Evolutionary conservation across 1,140 invertebrate genomes (phyloP).

Genomic region (Homalodisca vitripennis): DNA sequence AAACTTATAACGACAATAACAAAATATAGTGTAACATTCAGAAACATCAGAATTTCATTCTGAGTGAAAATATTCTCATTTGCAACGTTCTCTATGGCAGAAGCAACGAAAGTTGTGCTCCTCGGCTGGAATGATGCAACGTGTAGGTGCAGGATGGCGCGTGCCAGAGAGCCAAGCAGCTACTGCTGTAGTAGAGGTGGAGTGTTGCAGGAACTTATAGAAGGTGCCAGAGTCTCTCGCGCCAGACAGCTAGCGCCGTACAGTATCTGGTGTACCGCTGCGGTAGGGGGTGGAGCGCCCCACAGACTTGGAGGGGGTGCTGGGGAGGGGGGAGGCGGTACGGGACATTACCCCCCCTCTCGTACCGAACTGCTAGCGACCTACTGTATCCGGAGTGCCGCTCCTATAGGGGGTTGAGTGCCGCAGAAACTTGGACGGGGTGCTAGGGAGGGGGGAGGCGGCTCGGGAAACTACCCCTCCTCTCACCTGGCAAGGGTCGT

Average conservation of each 20-base stretch:
- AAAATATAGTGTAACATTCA: too few species aligned
- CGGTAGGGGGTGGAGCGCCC: neutral
- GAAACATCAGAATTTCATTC: too few species aligned
- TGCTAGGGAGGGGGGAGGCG: slow-evolving; percentile 31
- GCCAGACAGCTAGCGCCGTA: neutral
- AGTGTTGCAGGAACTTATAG: neutral
- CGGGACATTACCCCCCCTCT: neutral
- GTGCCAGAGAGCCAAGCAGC: too few species aligned
- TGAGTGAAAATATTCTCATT: too few species aligned
- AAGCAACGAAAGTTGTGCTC: too few species aligned
- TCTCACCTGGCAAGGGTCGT: slow-evolving; percentile 86
- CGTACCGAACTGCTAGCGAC: slow-evolving; percentile 17
- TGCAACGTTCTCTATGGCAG: too few species aligned
- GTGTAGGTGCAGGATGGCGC: too few species aligned
- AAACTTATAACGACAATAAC: too few species aligned
- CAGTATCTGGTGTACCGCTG: neutral
- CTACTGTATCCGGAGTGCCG: slow-evolving; percentile 31
- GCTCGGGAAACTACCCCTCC: slow-evolving; percentile 49
- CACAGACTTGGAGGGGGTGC: neutral
- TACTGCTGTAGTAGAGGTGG: neutral
- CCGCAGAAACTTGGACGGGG: neutral
- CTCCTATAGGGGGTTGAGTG: slow-evolving; percentile 23
- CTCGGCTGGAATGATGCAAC: too few species aligned
- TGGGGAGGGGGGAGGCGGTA: neutral
- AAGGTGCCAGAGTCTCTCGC: neutral